phyloP scores from a whole-genome alignment of 2,113 vertebrate genomes.

The Hassar affinis region DNA sequence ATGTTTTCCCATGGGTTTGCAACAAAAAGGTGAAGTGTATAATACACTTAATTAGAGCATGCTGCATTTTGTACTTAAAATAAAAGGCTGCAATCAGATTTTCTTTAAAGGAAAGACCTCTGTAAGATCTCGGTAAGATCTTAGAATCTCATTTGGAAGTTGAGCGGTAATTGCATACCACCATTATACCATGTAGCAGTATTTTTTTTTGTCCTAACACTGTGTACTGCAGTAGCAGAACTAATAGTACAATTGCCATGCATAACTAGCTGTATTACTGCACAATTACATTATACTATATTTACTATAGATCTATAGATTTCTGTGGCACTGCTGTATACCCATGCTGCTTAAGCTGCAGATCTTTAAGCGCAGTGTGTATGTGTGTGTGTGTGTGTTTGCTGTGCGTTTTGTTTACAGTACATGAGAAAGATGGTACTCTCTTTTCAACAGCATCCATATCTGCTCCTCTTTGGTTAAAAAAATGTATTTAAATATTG shows the following conservation, averaged over 20 bases:
- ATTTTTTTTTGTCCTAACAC: not conserved
- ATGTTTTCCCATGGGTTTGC: not conserved
- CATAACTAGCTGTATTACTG: not conserved
- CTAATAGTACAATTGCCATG: not conserved
- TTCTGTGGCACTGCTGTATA: not conserved
- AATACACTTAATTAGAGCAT: not conserved
- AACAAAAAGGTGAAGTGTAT: not conserved
- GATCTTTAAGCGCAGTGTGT: not conserved
- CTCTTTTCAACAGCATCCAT: conserved; percentile 46
- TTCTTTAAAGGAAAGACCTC: not conserved
- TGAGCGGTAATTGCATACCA: not conserved
- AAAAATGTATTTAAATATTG: conserved; percentile 80
- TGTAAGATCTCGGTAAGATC: not conserved
- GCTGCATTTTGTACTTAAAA: not conserved
- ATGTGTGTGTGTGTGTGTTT: not conserved
- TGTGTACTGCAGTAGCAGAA: not conserved
- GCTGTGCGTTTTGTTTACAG: conserved; percentile 40
- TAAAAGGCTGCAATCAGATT: not conserved
- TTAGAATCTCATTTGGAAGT: not conserved
- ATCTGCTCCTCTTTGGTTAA: conserved; percentile 75
- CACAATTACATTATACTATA: not conserved
- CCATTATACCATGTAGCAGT: not conserved
- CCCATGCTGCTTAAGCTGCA: not conserved
- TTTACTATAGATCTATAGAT: not conserved
- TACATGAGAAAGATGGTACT: conserved; percentile 23